phyloP scores from a whole-genome alignment of 1,140 invertebrate species.

The Calephelis nemesis region DNA sequence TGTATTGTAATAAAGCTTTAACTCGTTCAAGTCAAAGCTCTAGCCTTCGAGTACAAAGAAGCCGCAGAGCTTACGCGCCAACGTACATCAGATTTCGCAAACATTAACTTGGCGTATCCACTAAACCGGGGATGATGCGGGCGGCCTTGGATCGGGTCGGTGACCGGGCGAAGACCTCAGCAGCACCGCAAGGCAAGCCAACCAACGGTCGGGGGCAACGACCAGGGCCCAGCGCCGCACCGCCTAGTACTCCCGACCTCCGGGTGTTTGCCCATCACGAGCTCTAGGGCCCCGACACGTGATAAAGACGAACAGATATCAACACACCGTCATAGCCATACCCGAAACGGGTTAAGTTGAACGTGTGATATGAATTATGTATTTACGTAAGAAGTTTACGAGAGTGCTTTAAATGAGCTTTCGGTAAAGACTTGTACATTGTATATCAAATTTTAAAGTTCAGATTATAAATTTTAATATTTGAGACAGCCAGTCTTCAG shows the following conservation, averaged over 20 bases:
- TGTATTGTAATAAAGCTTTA: background rate
- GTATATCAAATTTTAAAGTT: no score
- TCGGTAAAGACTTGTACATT: no score
- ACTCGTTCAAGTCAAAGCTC: background rate
- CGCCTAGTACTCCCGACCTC: conserved; percentile 58
- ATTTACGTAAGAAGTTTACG: no score
- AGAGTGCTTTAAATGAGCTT: no score
- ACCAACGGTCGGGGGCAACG: conserved; percentile 75
- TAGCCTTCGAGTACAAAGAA: background rate
- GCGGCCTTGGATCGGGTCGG: conserved; percentile 72
- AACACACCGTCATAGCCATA: background rate
- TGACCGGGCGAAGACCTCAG: conserved; percentile 75
- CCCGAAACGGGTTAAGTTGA: background rate
- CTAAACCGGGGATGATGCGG: conserved; percentile 67
- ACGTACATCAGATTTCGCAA: conserved; percentile 46
- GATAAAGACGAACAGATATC: background rate
- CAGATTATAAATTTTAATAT: no score
- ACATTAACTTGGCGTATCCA: conserved; percentile 50
- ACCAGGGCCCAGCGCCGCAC: conserved; percentile 54
- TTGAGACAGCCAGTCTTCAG: no score
- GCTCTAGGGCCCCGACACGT: conserved; percentile 30
- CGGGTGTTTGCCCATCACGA: conserved; percentile 44
- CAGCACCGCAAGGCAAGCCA: conserved; percentile 71
- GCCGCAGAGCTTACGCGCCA: background rate
- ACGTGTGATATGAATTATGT: no score